Conservation (phyloP, 1,140 invertebrate species). For the Triops longicaudatus region DNA sequence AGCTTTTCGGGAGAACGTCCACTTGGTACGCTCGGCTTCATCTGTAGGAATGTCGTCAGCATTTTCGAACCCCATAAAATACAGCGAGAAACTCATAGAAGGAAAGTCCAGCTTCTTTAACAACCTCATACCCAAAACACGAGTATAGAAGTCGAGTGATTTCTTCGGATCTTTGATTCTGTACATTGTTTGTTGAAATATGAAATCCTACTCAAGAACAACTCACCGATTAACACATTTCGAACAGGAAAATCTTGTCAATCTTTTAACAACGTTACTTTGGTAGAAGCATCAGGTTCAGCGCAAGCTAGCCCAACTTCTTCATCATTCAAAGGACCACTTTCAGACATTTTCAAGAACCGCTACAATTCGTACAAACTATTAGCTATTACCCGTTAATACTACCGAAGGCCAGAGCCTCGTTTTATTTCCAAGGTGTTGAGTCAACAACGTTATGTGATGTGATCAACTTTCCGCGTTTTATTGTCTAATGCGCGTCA, state of each 20-base stretch:
- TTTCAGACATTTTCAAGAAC: background rate
- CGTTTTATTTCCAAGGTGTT: no score
- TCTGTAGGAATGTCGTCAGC: conserved; percentile 61
- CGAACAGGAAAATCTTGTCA: conserved; percentile 21
- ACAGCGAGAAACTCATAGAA: conserved; percentile 79
- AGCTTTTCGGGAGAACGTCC: conserved; percentile 74
- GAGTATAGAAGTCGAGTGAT: conserved; percentile 82
- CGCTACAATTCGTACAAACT: background rate
- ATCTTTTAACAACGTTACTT: conserved; percentile 41
- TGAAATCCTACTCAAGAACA: conserved; percentile 58
- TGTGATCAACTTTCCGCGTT: no score
- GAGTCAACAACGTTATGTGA: no score
- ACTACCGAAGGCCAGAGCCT: no score
- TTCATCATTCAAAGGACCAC: conserved; percentile 45
- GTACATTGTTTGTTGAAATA: conserved; percentile 95
- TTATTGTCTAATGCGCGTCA: no score
- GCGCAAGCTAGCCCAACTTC: conserved; percentile 56
- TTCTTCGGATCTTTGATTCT: conserved; percentile 82
- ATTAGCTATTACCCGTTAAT: no score
- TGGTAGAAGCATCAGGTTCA: conserved; percentile 51
- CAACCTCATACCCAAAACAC: conserved; percentile 81
- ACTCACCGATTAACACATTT: conserved; percentile 22
- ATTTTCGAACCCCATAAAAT: conserved; percentile 87
- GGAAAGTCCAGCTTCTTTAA: conserved; percentile 82
- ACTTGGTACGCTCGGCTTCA: conserved; percentile 55